These are phyloP conservation scores for Terrapene triunguis DNA, from an alignment of 2,113 vertebrate species.

Conservation along the genomic window DNA sequence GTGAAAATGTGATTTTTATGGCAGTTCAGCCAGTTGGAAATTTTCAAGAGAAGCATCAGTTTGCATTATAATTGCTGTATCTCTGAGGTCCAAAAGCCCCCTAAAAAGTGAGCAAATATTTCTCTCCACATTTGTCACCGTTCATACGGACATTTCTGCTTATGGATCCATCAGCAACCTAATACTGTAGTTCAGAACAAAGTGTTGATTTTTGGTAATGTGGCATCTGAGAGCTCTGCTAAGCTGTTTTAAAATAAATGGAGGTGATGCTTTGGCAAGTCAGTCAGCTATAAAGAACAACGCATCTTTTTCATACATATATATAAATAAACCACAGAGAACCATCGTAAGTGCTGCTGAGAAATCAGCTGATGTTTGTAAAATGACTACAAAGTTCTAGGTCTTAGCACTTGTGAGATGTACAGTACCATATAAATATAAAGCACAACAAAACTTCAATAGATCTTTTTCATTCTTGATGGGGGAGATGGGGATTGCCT, in stretches of 20 bases:
- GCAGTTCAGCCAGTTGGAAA: constrained; percentile 23
- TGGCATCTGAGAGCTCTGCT: background rate
- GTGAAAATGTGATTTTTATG: background rate
- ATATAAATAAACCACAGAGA: constrained; percentile 10
- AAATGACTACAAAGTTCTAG: background rate
- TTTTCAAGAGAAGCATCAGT: constrained; percentile 23
- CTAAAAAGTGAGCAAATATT: constrained; percentile 37
- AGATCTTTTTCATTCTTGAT: background rate
- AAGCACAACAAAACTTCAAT: background rate
- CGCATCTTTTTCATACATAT: background rate
- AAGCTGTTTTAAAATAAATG: constrained; percentile 23
- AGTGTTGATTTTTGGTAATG: constrained; percentile 28
- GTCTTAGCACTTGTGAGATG: background rate
- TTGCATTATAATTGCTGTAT: constrained; percentile 15
- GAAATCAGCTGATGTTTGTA: background rate
- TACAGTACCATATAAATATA: background rate
- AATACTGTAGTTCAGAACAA: constrained; percentile 11
- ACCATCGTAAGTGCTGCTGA: background rate
- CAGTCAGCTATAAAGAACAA: background rate
- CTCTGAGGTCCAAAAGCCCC: constrained; percentile 35
- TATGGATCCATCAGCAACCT: constrained; percentile 22
- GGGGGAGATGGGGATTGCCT: background rate
- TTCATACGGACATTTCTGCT: constrained; percentile 14
- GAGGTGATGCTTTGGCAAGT: background rate
- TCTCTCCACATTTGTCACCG: background rate